Evolutionary conservation across 2,888 invertebrate genomes (phyloP), one percentile per base, ranked within the genome.

Genomic region (Petrolisthes cinctipes): DNA sequence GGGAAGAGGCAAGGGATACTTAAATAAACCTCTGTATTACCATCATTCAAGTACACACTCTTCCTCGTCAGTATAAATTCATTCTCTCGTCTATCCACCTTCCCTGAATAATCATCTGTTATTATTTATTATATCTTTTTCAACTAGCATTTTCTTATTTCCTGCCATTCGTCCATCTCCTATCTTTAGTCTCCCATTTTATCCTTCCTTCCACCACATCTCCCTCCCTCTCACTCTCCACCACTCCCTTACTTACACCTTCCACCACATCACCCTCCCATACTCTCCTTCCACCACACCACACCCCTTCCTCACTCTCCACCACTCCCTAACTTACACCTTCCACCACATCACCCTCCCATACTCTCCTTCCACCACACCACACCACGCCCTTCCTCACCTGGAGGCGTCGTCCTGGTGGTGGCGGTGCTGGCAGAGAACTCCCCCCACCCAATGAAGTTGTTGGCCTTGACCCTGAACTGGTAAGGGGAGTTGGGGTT

Each of bases 401-500:
- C 90, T 23, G 54, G 20, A 9, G 86, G 94, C 91, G 94, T 94
- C 0, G 98, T 98, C 92, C 95, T 95, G 37, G 96, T 93, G 0
- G 96, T 94, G 89, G 95, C 95, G 1, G 97, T 96, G 0, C 97
- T 96, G 90, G 97, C 96, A 80, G 98, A 97, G 92, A 82, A 82
- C 5, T 86, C 89, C 14, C 98, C 97, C 96, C 97, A 97, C 0
- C 99, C 99, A 92, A 99, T 97, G 84, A 95, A 95, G 93, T 99
- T 99, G 91, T 95, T 94, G 0, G 98, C 97, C 0, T 97, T 95
- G 57, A 99, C 94, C 88, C 98, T 94, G 94, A 99, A 98, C 91
- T 97, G 95, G 93, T 99, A 98, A 92, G 95, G 95, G 56, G 95
- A 96, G 91, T 95, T 95, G 0, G 97, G 95, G 84, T 95, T 94